Base-by-base conservation (phyloP, 2,888 invertebrate species). In the Tipula unca region DNA sequence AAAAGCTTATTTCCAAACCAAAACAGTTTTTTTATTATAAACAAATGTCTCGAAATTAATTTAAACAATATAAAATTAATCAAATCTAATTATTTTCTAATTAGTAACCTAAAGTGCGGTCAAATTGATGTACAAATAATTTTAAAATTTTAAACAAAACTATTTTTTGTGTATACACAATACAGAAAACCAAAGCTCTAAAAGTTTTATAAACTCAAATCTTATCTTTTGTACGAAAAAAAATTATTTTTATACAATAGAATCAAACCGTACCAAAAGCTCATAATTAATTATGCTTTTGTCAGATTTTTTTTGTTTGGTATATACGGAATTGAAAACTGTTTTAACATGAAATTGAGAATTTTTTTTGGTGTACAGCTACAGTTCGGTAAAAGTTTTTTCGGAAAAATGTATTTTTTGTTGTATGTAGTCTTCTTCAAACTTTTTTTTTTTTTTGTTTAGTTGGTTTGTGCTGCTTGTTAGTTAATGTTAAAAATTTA, bases 221-320 rank as follows among this genome's bases (percentile, higher is more conserved):
- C 48, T 48, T 48, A 48, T n/a, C 0, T 39, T 13, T 5, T 39
- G 39, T 48, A 42, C n/a, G n/a, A n/a, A n/a, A n/a, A n/a, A n/a
- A n/a, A n/a, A n/a, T n/a, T n/a, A 25, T 69, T 69, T 48, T n/a
- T n/a, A n/a, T n/a, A n/a, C 17, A 54, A 54, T 25, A 8, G 17
- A 69, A 69, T 25, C 25, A 25, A 10, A 10, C 1, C 25, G 25
- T 25, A 69, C 25, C 8, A 69, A 69, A 69, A 69, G 69, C 69
- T 69, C 69, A 69, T 69, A 69, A 69, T 69, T 69, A 69, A 69
- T 69, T 69, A 69, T 69, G 69, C 69, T 69, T 69, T 69, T 69
- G 69, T 69, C 69, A 69, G 69, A 32, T 32, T 69, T 69, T 69
- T 48, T 48, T 1, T 32, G 32, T 48, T 69, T 25, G 69, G 69